A percentile compares a stretch with the other conserved stretches of the same genome.
Conservation (phyloP, 2,113 vertebrate species). For the Dolichallabes microphthalmus region DNA sequence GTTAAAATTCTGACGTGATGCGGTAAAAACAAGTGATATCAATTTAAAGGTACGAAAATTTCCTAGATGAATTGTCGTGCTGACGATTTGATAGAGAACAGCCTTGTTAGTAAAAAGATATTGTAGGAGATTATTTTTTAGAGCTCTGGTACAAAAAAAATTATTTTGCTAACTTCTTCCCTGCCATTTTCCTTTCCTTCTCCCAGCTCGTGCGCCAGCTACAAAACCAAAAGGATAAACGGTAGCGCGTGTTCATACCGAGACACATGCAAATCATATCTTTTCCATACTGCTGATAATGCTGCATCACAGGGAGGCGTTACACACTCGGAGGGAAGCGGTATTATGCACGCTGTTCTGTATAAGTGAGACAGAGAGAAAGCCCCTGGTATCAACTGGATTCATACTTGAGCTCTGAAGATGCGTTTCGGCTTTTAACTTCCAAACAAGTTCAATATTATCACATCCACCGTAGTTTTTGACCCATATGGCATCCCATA, state of each 20-base stretch:
- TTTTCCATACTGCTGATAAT: background rate
- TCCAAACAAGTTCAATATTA: background rate
- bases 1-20: constrained; percentile 49
- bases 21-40: constrained; percentile 45
- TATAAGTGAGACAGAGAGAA: background rate
- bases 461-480: background rate
- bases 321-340: background rate
- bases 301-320: background rate
- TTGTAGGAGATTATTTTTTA: no score
- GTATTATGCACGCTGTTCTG: background rate
- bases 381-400: no score
- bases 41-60: constrained; percentile 46
- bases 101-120: background rate
- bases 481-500: background rate
- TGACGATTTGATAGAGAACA: background rate
- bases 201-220: background rate
- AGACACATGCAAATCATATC: no score
- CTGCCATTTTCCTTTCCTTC: background rate
- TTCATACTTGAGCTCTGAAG: no score
- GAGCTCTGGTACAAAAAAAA: no score
- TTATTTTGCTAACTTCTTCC: background rate
- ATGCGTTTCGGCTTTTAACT: background rate
- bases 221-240: background rate
- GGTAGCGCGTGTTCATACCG: background rate
- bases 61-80: background rate